Evolutionary conservation across 2,888 invertebrate genomes (phyloP).

Genomic region (Caenorhabditis wallacei): DNA sequence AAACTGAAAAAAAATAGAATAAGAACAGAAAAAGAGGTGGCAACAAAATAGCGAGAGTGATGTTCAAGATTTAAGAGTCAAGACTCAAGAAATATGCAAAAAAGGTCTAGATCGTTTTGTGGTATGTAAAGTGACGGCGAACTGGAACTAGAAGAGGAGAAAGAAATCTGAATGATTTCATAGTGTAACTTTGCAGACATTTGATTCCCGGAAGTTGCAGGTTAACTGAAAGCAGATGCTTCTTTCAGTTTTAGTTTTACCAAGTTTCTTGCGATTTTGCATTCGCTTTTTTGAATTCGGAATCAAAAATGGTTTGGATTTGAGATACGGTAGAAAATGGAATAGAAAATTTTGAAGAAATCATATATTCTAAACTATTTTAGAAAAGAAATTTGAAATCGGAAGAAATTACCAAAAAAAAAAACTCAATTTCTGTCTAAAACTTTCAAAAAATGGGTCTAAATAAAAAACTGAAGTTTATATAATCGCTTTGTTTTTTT

Average conservation of each 20-base stretch:
- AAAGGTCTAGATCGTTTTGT: conserved; percentile 22
- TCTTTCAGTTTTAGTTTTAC: conserved; percentile 11
- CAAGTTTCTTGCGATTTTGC: background rate
- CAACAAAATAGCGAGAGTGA: background rate
- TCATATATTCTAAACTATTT: too few relatives aligned
- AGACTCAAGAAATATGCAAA: conserved; percentile 21
- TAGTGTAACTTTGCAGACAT: conserved; percentile 40
- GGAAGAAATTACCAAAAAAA: too few relatives aligned
- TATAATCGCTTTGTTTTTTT: too few relatives aligned
- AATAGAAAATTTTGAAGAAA: too few relatives aligned
- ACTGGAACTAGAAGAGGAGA: conserved; percentile 35
- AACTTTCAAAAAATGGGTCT: too few relatives aligned
- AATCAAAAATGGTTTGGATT: background rate
- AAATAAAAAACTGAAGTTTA: too few relatives aligned
- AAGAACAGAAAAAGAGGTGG: background rate
- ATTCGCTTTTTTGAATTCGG: background rate
- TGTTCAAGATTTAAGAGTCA: conserved; percentile 8
- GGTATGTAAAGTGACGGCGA: conserved; percentile 25
- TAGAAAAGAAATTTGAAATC: background rate
- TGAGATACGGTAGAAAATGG: too few relatives aligned
- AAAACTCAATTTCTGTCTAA: too few relatives aligned
- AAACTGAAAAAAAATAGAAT: conserved; percentile 18
- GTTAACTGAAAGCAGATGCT: conserved; percentile 47
- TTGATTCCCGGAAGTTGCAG: conserved; percentile 47
- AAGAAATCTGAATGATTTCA: conserved; percentile 36